These are phyloP conservation scores for Oreochromis tanganicae DNA, from an alignment of 2,113 vertebrate genomes.

Conservation along the genomic window DNA sequence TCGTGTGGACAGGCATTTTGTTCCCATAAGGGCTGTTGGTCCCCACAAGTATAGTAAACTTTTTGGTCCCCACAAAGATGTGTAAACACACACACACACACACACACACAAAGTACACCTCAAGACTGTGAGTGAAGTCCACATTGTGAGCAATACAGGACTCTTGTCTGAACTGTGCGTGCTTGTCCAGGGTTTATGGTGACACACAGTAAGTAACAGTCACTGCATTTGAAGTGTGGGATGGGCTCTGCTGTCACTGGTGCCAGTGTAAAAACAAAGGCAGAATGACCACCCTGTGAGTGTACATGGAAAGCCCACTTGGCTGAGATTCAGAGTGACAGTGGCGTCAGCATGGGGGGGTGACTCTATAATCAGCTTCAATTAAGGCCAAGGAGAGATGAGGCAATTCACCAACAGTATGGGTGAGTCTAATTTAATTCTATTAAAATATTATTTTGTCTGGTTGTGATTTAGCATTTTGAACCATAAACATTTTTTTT, in stretches of 20 bases:
- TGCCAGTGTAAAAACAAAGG: constrained; percentile 56
- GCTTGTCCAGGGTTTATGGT: constrained; percentile 28
- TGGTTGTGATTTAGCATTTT: background rate
- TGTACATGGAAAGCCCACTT: constrained; percentile 45
- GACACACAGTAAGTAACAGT: constrained; percentile 55
- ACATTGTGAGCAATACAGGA: constrained; percentile 5
- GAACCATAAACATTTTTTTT: background rate
- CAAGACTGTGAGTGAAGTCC: background rate
- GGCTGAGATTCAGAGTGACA: constrained; percentile 63
- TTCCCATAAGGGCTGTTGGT: background rate
- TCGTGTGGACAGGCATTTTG: background rate
- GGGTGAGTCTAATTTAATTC: background rate
- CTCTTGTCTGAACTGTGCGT: background rate
- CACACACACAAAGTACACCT: background rate
- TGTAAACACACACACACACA: background rate
- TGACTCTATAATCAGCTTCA: constrained; percentile 67
- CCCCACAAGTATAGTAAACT: background rate
- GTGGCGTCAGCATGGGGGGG: constrained; percentile 49
- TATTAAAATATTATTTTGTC: background rate
- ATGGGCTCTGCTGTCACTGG: constrained; percentile 29
- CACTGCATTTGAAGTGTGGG: constrained; percentile 22
- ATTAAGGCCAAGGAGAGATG: constrained; percentile 66
- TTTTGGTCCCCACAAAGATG: background rate
- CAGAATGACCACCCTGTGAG: constrained; percentile 64
- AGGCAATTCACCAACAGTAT: constrained; percentile 11